Evolutionary conservation across 2,797 vertebrate genomes (phyloP), one percentile per base, ranked within the genome.

Genomic region (Echiichthys vipera): DNA sequence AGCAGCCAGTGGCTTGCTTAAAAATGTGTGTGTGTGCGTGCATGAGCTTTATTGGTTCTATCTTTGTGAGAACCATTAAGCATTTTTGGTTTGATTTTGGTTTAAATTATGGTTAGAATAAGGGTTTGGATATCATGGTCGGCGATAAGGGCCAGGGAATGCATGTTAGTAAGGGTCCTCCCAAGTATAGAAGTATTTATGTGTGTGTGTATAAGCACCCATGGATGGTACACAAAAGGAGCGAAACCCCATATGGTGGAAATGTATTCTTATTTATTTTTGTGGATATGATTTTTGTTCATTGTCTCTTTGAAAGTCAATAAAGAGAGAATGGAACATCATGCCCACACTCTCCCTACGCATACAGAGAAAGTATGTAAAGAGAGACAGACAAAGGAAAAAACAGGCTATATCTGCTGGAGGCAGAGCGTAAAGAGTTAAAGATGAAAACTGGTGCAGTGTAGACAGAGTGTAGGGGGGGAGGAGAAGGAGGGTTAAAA

Each of bases 401-500:
- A 20, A 74, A 56, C 25, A 54, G 39, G 6, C 34, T 47, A 1
- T 51, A n/a, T 76, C 51, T 57, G 46, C 7, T 46, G 10, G 27
- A 79, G 47, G 40, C 45, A 27, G 53, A 73, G 15, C 32, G 24
- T 46, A 36, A 53, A 70, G 55, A 69, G 61, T 51, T 55, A 61
- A 70, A 69, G 71, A 65, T 67, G 56, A 67, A 77, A 82, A 63
- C 34, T 69, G 65, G 55, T 53, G 74, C 64, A 73, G 76, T 49
- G 57, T 20, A 69, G 54, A 74, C 25, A 37, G 57, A 56, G 53
- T 59, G 50, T 10, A 22, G n/a, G 22, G 24, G 53, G 71, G 63
- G 51, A 30, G 57, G 53, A 39, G 55, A 68, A 51, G 65, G 75
- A 70, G 64, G 64, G 53, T 77, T 87, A 78, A 85, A 89, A 89